These are phyloP conservation scores for Beris morrisii DNA, from an alignment of 2,888 invertebrate genomes.

Conservation along the genomic window DNA sequence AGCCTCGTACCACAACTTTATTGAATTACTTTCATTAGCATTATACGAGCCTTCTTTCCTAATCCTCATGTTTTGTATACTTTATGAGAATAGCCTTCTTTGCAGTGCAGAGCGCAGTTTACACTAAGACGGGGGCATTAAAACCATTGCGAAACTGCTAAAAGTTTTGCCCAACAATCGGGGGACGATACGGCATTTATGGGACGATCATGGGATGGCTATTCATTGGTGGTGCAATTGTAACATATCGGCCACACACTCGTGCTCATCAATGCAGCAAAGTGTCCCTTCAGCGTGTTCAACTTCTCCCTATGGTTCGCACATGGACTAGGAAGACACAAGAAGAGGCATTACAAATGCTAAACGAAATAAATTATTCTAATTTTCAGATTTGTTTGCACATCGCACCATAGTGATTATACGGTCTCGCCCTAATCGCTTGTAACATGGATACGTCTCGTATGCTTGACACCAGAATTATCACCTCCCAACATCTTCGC, in stretches of 20 bases:
- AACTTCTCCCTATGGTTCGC: neutral
- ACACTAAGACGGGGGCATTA: no score
- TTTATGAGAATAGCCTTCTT: no score
- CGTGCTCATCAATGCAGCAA: no score
- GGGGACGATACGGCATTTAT: no score
- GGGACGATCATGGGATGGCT: no score
- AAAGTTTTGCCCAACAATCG: no score
- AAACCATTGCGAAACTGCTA: no score
- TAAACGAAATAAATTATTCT: conserved; percentile 28
- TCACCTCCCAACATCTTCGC: neutral
- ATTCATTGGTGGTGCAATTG: no score
- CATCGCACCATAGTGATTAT: conserved; percentile 19
- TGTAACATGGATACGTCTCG: conserved; percentile 18
- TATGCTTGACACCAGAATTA: conserved; percentile 22
- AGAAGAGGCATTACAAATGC: conserved; percentile 18
- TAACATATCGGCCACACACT: no score
- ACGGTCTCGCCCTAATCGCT: conserved; percentile 28
- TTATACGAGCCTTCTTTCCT: neutral
- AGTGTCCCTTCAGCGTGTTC: no score
- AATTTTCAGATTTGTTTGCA: conserved; percentile 31
- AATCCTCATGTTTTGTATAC: no score
- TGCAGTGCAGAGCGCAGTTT: no score
- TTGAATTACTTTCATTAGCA: conserved; percentile 26
- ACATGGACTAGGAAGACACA: neutral
- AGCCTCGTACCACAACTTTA: conserved; percentile 13